Percentiles rank a stretch among this genome's conserved stretches.
Evolutionary conservation across 37 sponge, comb jelly and placozoan species (phyloP).

Genomic region (Ephydatia muelleri): DNA sequence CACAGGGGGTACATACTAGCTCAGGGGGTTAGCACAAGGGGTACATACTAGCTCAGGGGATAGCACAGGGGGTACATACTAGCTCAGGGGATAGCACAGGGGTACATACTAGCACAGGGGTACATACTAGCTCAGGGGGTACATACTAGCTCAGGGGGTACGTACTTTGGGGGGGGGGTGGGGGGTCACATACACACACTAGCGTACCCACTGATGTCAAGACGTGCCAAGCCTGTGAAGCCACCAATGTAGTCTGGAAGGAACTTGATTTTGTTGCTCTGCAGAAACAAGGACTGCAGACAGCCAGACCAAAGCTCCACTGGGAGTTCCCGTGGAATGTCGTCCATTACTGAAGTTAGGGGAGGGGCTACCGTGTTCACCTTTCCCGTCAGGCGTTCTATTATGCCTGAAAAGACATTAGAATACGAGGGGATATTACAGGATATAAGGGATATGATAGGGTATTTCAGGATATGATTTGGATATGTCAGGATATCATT

Average conservation of each 20-base stretch:
- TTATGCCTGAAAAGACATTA: background rate
- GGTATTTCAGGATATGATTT: too few species aligned
- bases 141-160: background rate
- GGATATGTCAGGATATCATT: too few species aligned
- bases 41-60: too few species aligned
- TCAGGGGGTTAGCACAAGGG: too few species aligned
- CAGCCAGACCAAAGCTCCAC: conserved; percentile 64
- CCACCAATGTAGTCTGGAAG: conserved; percentile 81
- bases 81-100: too few species aligned
- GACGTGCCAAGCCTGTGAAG: conserved; percentile 52
- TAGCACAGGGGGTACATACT: too few species aligned
- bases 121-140: background rate
- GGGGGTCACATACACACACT: too few species aligned
- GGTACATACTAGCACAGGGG: too few species aligned
- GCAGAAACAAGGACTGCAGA: conserved; percentile 75
- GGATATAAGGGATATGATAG: background rate
- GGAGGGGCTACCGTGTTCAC: background rate
- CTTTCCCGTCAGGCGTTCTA: background rate
- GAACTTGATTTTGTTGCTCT: conserved; percentile 68
- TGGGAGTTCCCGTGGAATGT: conserved; percentile 66
- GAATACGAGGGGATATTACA: background rate
- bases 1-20: too few species aligned
- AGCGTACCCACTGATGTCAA: conserved; percentile 77
- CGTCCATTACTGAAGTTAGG: conserved; percentile 11
- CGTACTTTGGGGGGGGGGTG: too few species aligned